These are phyloP conservation scores for Pentalonia nigronervosa DNA, from an alignment of 1,140 invertebrate species.

Conservation along the genomic window DNA sequence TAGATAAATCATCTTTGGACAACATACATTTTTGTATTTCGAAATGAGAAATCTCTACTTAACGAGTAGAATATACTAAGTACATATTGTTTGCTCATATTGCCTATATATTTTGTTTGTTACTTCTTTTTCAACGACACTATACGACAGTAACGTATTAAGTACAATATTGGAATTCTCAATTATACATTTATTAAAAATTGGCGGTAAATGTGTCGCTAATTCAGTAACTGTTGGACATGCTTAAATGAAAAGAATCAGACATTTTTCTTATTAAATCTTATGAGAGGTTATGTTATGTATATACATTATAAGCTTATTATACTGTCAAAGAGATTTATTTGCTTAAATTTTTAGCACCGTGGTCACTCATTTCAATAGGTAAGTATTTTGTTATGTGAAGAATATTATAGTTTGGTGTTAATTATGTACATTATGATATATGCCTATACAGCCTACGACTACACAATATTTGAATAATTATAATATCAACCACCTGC, in stretches of 20 bases:
- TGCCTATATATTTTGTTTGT: not conserved
- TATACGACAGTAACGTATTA: not conserved
- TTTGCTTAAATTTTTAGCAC: not conserved
- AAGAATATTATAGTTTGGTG: not conserved
- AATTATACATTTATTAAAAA: not conserved
- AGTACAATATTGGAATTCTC: not conserved
- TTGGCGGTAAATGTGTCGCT: not conserved
- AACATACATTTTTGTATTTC: no score
- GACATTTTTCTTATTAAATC: not conserved
- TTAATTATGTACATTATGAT: not conserved
- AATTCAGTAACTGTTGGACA: not conserved
- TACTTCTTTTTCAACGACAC: not conserved
- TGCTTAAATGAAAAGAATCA: not conserved
- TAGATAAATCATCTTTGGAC: no score
- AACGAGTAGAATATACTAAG: no score
- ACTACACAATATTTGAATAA: not conserved
- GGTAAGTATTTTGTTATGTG: not conserved
- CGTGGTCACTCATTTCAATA: not conserved
- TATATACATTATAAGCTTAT: no score
- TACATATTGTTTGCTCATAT: no score
- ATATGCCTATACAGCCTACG: not conserved
- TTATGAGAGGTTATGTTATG: not conserved
- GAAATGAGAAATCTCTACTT: no score
- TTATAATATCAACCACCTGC: not conserved
- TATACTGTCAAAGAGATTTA: not conserved